Evolutionary conservation across 2,797 vertebrate species (phyloP), one percentile per base, ranked within the genome.

Genomic region (Erpetoichthys calabaricus): DNA sequence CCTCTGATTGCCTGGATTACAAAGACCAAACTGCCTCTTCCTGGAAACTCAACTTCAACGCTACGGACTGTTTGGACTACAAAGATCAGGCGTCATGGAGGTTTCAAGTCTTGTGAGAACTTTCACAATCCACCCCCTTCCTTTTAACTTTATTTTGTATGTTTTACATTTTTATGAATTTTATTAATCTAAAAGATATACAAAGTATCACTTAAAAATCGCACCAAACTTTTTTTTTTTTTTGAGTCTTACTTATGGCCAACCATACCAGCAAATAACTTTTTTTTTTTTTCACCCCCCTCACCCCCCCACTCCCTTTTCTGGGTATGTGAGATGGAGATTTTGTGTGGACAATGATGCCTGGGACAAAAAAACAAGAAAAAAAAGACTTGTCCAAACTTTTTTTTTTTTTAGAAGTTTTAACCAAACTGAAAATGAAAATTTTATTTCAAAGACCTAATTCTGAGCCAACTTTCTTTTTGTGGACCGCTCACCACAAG

Each of bases 51-150:
- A 98, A 98, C 87, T 98, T 98, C 77, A 98, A 96, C 70, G 81
- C 94, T 55, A 84, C 92, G n/a, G 95, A 98, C 82, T 97, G 95
- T 81, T 92, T 98, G 77, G 95, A 98, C 91, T 98, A 98, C 88
- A 98, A 98, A 80, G 95, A 98, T 84, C 95, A 97, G 85, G 84
- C 93, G 7, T 95, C 94, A 57, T 98, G 95, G 95, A 90, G 92
- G 83, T 98, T 98, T 85, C 95, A 98, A 80, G 94, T 98, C 74
- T 91, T 98, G 89, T 98, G 91, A 97, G 83, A 73, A 67, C n/a
- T n/a, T n/a, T n/a, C n/a, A n/a, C n/a, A n/a, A n/a, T n/a, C n/a
- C n/a, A n/a, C n/a, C n/a, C n/a, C n/a, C n/a, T n/a, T n/a, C n/a
- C n/a, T n/a, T n/a, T n/a, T n/a, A n/a, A n/a, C n/a, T n/a, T n/a